phyloP scores from a whole-genome alignment of 2,113 vertebrate species.

The Pungitius pungitius region DNA sequence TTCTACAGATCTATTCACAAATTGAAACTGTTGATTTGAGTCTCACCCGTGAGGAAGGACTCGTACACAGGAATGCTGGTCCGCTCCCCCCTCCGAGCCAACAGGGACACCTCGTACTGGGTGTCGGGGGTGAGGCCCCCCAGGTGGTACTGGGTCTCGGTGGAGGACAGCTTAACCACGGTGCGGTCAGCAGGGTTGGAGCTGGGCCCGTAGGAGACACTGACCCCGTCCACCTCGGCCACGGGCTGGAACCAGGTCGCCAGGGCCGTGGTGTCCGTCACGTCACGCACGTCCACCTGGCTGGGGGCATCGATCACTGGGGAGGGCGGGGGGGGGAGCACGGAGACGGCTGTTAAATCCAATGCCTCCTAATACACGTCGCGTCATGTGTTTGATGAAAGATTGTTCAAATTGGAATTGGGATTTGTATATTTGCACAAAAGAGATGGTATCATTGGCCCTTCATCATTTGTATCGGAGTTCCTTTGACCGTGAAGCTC shows the following conservation, averaged over 20 bases:
- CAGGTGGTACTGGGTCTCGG: conserved; percentile 91
- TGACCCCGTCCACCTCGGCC: conserved; percentile 88
- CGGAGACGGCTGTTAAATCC: background rate
- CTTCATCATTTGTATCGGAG: background rate
- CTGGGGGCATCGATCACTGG: conserved; percentile 92
- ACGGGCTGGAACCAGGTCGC: conserved; percentile 94
- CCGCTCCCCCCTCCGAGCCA: conserved; percentile 84
- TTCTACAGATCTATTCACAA: background rate
- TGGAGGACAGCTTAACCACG: conserved; percentile 84
- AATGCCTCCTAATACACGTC: background rate
- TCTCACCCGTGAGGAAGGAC: conserved; percentile 89
- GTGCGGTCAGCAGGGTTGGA: conserved; percentile 81
- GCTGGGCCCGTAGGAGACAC: conserved; percentile 86
- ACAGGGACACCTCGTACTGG: conserved; percentile 88
- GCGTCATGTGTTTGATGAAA: background rate
- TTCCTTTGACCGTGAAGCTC: background rate
- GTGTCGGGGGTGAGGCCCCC: conserved; percentile 89
- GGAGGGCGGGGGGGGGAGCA: background rate
- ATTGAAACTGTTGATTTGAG: background rate
- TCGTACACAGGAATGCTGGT: conserved; percentile 85
- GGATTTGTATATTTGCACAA: background rate
- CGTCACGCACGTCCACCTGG: conserved; percentile 90
- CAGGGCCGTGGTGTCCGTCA: conserved; percentile 91
- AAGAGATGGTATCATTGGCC: background rate
- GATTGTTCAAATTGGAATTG: background rate